Conservation (phyloP, 2,113 vertebrate genomes). For the Rhinolophus sinicus region DNA sequence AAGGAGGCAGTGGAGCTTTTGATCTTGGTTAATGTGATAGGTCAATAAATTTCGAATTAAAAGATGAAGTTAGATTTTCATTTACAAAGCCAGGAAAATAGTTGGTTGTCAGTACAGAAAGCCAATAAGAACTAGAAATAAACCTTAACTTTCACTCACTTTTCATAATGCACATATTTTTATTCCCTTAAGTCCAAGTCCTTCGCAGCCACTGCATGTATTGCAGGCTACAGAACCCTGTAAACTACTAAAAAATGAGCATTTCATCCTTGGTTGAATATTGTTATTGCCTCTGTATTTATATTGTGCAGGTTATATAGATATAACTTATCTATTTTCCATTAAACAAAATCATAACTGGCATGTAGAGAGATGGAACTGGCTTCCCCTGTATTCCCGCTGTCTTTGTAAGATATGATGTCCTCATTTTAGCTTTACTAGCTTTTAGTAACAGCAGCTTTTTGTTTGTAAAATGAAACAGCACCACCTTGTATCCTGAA, state of each 20-base stretch:
- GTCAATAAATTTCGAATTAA: neutral
- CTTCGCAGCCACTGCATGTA: neutral
- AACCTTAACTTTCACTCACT: conserved; percentile 3
- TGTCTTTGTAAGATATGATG: neutral
- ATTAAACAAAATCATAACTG: conserved; percentile 60
- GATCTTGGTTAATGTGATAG: neutral
- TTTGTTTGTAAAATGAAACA: conserved; percentile 84
- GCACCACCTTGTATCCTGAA: conserved; percentile 86
- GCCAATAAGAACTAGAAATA: neutral
- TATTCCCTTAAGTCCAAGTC: neutral
- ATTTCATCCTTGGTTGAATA: conserved; percentile 52
- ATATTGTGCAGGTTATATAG: neutral
- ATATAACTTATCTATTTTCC: conserved; percentile 60
- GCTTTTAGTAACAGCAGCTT: conserved; percentile 33
- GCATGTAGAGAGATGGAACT: neutral
- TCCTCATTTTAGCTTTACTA: conserved; percentile 3
- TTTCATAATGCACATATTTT: neutral
- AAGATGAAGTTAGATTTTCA: neutral
- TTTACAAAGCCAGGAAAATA: conserved; percentile 42
- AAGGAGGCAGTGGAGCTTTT: neutral
- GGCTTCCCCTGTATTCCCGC: neutral
- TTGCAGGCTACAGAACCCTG: neutral
- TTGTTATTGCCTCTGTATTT: conserved; percentile 48
- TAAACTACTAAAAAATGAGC: conserved; percentile 60
- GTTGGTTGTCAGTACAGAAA: neutral